Base-by-base conservation (phyloP, 2,113 vertebrate genomes). In the Arenaria interpres region DNA sequence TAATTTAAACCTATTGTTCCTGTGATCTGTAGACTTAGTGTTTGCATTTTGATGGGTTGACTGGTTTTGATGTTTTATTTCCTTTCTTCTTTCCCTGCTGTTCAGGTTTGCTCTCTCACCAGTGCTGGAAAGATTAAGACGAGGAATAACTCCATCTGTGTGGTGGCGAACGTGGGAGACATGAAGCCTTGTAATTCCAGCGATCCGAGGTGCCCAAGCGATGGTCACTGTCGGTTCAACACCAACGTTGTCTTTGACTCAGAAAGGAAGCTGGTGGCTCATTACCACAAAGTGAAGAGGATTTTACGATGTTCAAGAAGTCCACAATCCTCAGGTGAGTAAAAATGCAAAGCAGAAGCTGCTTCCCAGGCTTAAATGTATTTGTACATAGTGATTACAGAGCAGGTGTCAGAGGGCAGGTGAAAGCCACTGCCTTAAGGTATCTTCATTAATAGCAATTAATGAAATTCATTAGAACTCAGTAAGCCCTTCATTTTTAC, bases 141-240 rank as follows among this genome's bases (percentile, higher is more conserved):
- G 1, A 98, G 96, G 28, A 94, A 89, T 28, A 86, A 98, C 90
- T 96, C 83, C 14, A 97, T 99, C 80, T 99, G 98, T 79, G 48
- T 99, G 48, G 98, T 98, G 97, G 99, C 96, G 41, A 99, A 99
- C 97, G 98, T 98, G 95, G 88, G 92, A 37, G 97, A 97, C 67
- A 96, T 94, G 86, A 98, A 98, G 45, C 24, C 5, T 0, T 96
- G 88, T 33, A 95, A 89, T 67, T 41, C 28, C 60, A 91, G 56
- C 54, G 89, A 97, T 33, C 35, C 45, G 6, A 72, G 59, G 21
- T 97, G 97, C 27, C 95, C 96, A 16, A 35, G 30, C 2, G 85
- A 96, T 76, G 90, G 95, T 22, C 74, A 0, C 67, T 98, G 96
- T 88, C 96, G 97, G 19, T 97, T 96, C 73, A 98, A 97, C 54